phyloP scores from a whole-genome alignment of 2,888 invertebrate species.

The Eupithecia insigniata region DNA sequence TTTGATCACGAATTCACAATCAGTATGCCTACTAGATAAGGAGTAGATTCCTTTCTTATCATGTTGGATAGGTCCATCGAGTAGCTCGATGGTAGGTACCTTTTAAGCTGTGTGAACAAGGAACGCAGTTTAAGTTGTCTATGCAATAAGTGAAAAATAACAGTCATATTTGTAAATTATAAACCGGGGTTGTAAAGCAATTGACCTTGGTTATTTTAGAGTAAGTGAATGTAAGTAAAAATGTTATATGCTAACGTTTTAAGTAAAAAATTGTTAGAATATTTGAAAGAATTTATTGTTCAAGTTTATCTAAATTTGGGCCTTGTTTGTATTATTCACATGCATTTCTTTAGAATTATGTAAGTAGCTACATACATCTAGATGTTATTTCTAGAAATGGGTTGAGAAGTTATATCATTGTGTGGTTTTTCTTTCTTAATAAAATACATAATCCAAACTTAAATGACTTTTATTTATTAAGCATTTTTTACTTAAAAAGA shows the following conservation, averaged over 20 bases:
- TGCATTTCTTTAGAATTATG: background rate
- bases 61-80: background rate
- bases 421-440: background rate
- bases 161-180: conserved; percentile 38
- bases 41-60: background rate
- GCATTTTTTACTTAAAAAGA: background rate
- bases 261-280: background rate
- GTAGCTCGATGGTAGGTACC: too few species aligned
- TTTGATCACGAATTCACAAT: too few species aligned
- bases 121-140: conserved; percentile 27
- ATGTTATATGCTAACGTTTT: background rate
- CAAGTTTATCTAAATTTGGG: conserved; percentile 37
- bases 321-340: background rate
- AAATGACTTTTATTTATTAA: background rate
- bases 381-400: background rate
- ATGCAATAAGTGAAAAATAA: conserved; percentile 38
- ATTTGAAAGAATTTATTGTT: background rate
- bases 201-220: background rate
- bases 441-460: background rate
- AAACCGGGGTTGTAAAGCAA: conserved; percentile 22
- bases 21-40: background rate
- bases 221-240: background rate
- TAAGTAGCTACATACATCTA: background rate
- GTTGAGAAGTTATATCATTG: background rate
- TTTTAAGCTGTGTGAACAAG: background rate